Percentiles rank a stretch among this genome's conserved stretches.
These are phyloP conservation scores for Brachionus rubens DNA, from an alignment of 1,140 invertebrate genomes.

Conservation along the genomic window DNA sequence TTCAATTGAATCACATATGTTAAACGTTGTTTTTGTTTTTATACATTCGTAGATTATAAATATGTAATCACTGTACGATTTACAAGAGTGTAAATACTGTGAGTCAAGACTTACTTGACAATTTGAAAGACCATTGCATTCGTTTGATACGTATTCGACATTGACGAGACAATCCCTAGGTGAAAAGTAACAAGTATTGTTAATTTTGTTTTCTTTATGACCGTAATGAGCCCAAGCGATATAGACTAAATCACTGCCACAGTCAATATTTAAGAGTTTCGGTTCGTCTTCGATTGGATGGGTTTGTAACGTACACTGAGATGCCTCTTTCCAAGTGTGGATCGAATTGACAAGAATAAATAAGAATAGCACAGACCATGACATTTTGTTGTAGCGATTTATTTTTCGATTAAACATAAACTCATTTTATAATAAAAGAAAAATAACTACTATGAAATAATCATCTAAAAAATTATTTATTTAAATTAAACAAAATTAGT, in stretches of 20 bases:
- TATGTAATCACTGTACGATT: slow-evolving; percentile 18
- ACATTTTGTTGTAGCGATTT: not conserved
- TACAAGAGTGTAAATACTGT: slow-evolving; percentile 43
- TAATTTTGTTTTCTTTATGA: not conserved
- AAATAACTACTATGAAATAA: too few relatives aligned
- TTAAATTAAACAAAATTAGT: too few relatives aligned
- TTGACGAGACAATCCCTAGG: slow-evolving; percentile 16
- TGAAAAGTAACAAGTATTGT: not conserved
- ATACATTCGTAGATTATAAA: slow-evolving; percentile 31
- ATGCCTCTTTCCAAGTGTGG: not conserved
- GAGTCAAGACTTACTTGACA: slow-evolving; percentile 31
- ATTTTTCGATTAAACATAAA: too few relatives aligned
- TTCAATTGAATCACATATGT: slow-evolving; percentile 19
- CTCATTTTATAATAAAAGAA: too few relatives aligned
- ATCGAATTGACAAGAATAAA: not conserved
- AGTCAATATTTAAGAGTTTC: not conserved
- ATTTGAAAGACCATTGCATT: slow-evolving; percentile 4
- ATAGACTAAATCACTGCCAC: not conserved
- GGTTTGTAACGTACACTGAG: not conserved
- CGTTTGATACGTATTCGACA: slow-evolving; percentile 34
- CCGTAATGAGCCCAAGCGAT: slow-evolving; percentile 20
- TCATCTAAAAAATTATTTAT: too few relatives aligned
- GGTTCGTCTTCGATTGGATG: not conserved
- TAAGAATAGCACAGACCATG: not conserved
- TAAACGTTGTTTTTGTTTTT: not conserved